phyloP scores from a whole-genome alignment of 2,113 vertebrate genomes.

The Notothenia rossii region DNA sequence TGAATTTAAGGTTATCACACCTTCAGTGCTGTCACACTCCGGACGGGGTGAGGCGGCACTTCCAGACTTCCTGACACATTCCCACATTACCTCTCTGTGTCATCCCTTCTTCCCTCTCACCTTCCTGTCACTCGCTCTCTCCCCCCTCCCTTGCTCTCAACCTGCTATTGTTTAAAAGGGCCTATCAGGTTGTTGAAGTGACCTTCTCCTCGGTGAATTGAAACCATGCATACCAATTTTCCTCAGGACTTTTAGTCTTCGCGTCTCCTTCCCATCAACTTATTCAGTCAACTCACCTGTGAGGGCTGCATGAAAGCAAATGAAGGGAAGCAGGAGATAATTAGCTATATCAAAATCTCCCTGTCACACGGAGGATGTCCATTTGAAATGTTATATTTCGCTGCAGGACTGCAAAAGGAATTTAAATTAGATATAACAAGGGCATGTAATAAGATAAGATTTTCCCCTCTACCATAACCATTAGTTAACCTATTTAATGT shows the following conservation, averaged over 20 bases:
- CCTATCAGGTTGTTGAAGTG: conserved; percentile 78
- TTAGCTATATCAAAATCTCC: conserved; percentile 77
- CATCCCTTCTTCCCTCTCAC: conserved; percentile 57
- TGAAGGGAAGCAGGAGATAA: conserved; percentile 70
- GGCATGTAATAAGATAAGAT: conserved; percentile 74
- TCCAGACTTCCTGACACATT: conserved; percentile 76
- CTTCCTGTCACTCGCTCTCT: conserved; percentile 62
- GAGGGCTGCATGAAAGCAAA: conserved; percentile 73
- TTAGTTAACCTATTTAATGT: conserved; percentile 79
- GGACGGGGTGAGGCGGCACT: conserved; percentile 57
- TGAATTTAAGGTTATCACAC: conserved; percentile 76
- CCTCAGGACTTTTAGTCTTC: conserved; percentile 35
- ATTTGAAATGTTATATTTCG: conserved; percentile 76
- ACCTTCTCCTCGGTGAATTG: conserved; percentile 76
- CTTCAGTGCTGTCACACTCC: conserved; percentile 67
- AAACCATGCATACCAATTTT: conserved; percentile 78
- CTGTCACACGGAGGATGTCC: conserved; percentile 68
- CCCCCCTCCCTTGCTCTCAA: conserved; percentile 41
- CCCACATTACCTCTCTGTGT: conserved; percentile 64
- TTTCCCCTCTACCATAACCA: conserved; percentile 62
- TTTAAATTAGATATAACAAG: conserved; percentile 75
- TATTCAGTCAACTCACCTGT: conserved; percentile 74
- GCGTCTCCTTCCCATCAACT: conserved; percentile 63
- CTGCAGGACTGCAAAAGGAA: conserved; percentile 59
- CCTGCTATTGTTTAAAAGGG: conserved; percentile 65